Conservation (phyloP, 2,113 vertebrate genomes). For the Sus scrofa region DNA sequence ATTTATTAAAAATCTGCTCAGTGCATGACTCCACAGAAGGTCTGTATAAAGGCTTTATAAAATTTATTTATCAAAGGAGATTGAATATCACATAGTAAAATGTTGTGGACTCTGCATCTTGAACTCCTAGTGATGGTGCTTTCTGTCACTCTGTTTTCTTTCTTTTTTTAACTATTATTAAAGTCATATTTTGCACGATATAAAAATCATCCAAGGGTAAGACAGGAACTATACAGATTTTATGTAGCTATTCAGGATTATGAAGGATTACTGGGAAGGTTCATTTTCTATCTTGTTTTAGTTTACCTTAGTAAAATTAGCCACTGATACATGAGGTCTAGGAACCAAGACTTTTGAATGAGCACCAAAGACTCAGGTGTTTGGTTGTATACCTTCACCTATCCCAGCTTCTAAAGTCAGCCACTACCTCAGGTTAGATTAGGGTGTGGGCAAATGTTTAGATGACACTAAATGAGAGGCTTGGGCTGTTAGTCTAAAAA, state of each 20-base stretch:
- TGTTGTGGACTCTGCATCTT: background rate
- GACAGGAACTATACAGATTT: background rate
- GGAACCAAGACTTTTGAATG: background rate
- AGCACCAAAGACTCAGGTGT: background rate
- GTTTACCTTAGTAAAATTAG: conserved; percentile 19
- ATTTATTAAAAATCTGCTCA: conserved; percentile 49
- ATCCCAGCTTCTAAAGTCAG: background rate
- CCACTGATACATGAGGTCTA: background rate
- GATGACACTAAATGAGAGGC: background rate
- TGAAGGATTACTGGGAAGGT: background rate
- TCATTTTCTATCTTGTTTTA: background rate
- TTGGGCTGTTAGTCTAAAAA: background rate
- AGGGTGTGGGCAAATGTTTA: background rate
- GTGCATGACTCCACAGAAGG: background rate
- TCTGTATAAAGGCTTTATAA: conserved; percentile 3
- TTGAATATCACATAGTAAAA: background rate
- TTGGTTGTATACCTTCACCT: background rate
- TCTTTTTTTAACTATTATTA: background rate
- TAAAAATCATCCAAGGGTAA: background rate
- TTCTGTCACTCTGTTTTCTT: background rate
- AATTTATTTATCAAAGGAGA: conserved; percentile 30
- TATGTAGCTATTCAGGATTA: background rate
- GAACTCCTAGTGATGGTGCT: background rate
- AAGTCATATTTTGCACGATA: background rate
- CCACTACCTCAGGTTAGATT: background rate